Evolutionary conservation across 64 coral and sea anemone species (phyloP).

Genomic region (Porites australiensis): DNA sequence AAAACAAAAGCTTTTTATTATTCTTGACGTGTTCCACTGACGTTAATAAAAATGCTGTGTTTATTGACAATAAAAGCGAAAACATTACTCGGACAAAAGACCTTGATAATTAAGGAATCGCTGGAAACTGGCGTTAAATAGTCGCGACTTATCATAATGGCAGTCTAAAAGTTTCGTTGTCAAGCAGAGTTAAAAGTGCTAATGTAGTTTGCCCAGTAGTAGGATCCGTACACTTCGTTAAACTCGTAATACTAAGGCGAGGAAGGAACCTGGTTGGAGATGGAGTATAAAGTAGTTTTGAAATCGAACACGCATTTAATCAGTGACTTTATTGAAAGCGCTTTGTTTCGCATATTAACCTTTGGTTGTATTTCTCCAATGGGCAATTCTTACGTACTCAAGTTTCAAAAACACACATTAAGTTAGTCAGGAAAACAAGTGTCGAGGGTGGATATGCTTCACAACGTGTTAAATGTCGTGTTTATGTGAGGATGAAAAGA

Average conservation of each 20-base stretch:
- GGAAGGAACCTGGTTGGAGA: too few species aligned
- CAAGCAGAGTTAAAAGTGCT: background rate
- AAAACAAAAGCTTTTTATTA: slow-evolving; percentile 39
- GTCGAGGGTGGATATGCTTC: slow-evolving; percentile 46
- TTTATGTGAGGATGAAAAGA: slow-evolving; percentile 10
- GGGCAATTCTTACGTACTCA: slow-evolving; percentile 4
- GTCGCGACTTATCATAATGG: too few species aligned
- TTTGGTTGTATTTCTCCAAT: background rate
- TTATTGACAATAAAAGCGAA: slow-evolving; percentile 20
- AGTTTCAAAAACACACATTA: slow-evolving; percentile 22
- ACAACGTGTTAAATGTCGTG: slow-evolving; percentile 18
- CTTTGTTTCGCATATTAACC: slow-evolving; percentile 20
- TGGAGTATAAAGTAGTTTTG: background rate
- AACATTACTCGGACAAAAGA: slow-evolving; percentile 12
- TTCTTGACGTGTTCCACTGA: slow-evolving; percentile 12
- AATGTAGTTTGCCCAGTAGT: background rate
- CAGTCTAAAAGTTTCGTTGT: too few species aligned
- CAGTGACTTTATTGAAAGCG: slow-evolving; percentile 2
- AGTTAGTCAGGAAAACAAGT: slow-evolving; percentile 39
- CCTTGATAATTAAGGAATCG: slow-evolving; percentile 27
- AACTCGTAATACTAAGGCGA: background rate
- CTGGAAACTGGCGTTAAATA: background rate
- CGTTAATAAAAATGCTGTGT: slow-evolving; percentile 44
- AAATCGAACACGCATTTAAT: too few species aligned
- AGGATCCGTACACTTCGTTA: too few species aligned